phyloP scores from a whole-genome alignment of 2,888 invertebrate genomes.

The Ichneumon xanthorius region DNA sequence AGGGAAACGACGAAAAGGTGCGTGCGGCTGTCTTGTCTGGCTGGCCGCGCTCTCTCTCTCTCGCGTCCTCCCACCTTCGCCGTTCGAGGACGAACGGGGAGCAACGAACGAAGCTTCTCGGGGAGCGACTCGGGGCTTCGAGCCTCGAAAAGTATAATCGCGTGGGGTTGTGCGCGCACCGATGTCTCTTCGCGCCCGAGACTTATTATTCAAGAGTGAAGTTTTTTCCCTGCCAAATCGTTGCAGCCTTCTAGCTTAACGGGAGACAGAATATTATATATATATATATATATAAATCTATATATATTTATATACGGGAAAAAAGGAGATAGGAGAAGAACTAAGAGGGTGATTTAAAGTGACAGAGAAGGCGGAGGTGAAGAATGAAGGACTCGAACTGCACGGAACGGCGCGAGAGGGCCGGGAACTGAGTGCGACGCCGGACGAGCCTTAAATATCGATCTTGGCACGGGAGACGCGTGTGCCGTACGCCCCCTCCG shows the following conservation, averaged over 20 bases:
- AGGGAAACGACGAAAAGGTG: conserved; percentile 40
- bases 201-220: neutral
- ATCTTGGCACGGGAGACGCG: conserved; percentile 76
- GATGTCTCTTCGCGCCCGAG: neutral
- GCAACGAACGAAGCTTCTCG: conserved; percentile 62
- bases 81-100: conserved; percentile 58
- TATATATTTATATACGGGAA: neutral
- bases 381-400: conserved; percentile 56
- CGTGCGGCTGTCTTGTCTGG: conserved; percentile 24
- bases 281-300: neutral
- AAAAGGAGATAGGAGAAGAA: neutral
- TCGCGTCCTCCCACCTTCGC: conserved; percentile 7
- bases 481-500: conserved; percentile 53
- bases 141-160: conserved; percentile 14
- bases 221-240: neutral
- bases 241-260: neutral
- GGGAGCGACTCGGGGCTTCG: conserved; percentile 38
- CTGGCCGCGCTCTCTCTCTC: conserved; percentile 53
- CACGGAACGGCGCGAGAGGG: conserved; percentile 68
- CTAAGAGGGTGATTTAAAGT: neutral
- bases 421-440: conserved; percentile 75
- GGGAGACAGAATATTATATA: neutral
- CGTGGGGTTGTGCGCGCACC: conserved; percentile 21
- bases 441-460: conserved; percentile 82
- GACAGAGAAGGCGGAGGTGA: neutral